These are phyloP conservation scores for Ptychobarbus kaznakovi DNA, from an alignment of 2,797 vertebrate species.

Conservation along the genomic window DNA sequence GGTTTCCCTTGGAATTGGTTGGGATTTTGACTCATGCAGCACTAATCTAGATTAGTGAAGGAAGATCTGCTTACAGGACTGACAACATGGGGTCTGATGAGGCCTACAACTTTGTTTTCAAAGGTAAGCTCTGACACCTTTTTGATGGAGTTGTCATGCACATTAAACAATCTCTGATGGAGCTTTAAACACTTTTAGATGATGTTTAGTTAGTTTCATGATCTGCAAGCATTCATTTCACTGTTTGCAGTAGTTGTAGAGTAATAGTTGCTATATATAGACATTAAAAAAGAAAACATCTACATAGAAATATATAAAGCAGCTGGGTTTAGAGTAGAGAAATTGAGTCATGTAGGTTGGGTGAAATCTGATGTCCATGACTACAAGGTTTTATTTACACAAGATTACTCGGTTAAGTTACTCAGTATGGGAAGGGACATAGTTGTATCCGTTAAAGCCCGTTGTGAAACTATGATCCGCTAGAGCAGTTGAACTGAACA, in stretches of 20 bases:
- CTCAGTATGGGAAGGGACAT: slow-evolving; percentile 65
- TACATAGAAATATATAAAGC: not conserved
- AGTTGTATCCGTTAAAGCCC: slow-evolving; percentile 45
- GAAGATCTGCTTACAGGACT: slow-evolving; percentile 67
- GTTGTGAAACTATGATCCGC: slow-evolving; percentile 31
- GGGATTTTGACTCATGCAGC: slow-evolving; percentile 50
- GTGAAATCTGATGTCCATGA: slow-evolving; percentile 65
- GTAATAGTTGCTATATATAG: not conserved
- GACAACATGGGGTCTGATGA: slow-evolving; percentile 84
- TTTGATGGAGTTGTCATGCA: not conserved
- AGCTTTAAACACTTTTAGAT: not conserved
- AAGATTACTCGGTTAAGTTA: slow-evolving; percentile 68
- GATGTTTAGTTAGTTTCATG: not conserved
- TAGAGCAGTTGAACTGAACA: slow-evolving; percentile 33
- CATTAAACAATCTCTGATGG: too few species aligned
- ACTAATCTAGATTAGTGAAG: slow-evolving; percentile 48
- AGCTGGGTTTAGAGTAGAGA: not conserved
- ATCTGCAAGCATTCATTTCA: not conserved
- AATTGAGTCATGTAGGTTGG: not conserved
- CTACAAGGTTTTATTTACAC: slow-evolving; percentile 73
- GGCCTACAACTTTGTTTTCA: slow-evolving; percentile 96
- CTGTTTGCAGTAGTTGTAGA: not conserved
- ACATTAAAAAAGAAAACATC: not conserved
- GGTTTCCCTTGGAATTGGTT: not conserved
- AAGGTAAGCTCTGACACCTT: slow-evolving; percentile 81